These are phyloP conservation scores for Pachyrhynchus sulphureomaculatus DNA, from an alignment of 1,140 invertebrate genomes.

Conservation along the genomic window DNA sequence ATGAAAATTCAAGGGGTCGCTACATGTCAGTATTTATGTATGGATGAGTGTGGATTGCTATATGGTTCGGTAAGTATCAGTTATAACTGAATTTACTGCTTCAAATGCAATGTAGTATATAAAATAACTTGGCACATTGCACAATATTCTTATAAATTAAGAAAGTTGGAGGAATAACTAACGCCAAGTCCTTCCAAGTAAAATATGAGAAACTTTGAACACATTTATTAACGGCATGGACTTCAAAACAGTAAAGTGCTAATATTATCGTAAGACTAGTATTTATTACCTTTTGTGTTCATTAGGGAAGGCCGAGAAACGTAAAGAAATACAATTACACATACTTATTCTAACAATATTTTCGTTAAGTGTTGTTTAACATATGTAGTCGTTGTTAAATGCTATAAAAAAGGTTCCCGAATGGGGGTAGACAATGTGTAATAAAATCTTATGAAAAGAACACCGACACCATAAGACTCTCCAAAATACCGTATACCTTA, in stretches of 20 bases:
- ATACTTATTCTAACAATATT: slow-evolving; percentile 16
- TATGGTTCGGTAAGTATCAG: slow-evolving; percentile 77
- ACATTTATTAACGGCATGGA: too few relatives aligned
- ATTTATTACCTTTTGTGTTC: slow-evolving; percentile 15
- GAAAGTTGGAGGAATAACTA: too few relatives aligned
- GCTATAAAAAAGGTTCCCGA: slow-evolving; percentile 21
- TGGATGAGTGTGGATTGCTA: slow-evolving; percentile 78
- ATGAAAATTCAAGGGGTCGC: slow-evolving; percentile 80
- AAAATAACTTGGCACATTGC: not conserved
- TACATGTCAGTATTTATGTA: slow-evolving; percentile 80
- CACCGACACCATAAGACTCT: slow-evolving; percentile 14
- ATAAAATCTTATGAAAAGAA: slow-evolving; percentile 31
- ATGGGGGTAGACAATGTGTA: slow-evolving; percentile 27
- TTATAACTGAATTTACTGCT: not conserved
- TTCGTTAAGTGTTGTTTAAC: slow-evolving; percentile 22
- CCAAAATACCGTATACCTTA: slow-evolving; percentile 20
- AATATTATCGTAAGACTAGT: slow-evolving; percentile 1
- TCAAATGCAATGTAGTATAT: not conserved
- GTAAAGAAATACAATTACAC: slow-evolving; percentile 18
- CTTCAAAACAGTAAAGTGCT: too few relatives aligned
- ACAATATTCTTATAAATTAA: not conserved
- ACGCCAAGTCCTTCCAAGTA: too few relatives aligned
- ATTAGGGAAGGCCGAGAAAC: slow-evolving; percentile 13
- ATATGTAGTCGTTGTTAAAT: slow-evolving; percentile 22
- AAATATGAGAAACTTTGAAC: too few relatives aligned